These are phyloP conservation scores for Hucho hucho DNA, from an alignment of 2,113 vertebrate genomes.

Conservation along the genomic window DNA sequence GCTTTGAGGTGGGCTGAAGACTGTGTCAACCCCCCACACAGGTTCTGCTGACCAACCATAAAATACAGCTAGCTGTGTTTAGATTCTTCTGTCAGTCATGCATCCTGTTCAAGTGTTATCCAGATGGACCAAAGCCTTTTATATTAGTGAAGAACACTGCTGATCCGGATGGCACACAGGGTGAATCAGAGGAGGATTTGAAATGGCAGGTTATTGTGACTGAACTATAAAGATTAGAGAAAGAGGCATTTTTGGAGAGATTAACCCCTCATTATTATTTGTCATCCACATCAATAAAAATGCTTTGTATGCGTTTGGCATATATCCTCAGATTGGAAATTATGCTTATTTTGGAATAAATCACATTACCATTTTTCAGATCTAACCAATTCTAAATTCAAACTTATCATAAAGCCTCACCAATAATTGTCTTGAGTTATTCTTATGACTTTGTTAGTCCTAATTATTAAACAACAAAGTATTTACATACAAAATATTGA, in stretches of 20 bases:
- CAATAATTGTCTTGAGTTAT: not conserved
- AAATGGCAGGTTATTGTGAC: constrained; percentile 29
- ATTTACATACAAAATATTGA: not conserved
- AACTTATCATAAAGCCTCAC: not conserved
- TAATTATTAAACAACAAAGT: not conserved
- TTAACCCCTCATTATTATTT: constrained; percentile 20
- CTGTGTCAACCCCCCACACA: constrained; percentile 3
- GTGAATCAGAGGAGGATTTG: constrained; percentile 11
- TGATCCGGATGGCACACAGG: constrained; percentile 39
- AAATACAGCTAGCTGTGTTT: constrained; percentile 48
- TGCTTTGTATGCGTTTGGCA: not conserved
- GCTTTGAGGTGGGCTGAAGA: constrained; percentile 33
- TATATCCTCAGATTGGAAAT: constrained; percentile 2
- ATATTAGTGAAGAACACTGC: constrained; percentile 20
- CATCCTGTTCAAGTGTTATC: constrained; percentile 46
- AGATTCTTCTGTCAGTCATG: constrained; percentile 47
- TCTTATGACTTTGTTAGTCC: not conserved
- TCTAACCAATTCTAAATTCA: not conserved
- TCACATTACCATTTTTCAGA: not conserved
- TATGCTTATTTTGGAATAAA: constrained; percentile 29
- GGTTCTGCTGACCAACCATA: constrained; percentile 62
- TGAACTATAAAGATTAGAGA: constrained; percentile 29
- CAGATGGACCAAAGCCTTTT: constrained; percentile 27
- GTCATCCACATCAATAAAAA: constrained; percentile 1
- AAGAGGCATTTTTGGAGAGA: constrained; percentile 39